Evolutionary conservation across 2,797 vertebrate genomes (phyloP), one percentile per base, ranked within the genome.

Genomic region (Enteromius viviparus): DNA sequence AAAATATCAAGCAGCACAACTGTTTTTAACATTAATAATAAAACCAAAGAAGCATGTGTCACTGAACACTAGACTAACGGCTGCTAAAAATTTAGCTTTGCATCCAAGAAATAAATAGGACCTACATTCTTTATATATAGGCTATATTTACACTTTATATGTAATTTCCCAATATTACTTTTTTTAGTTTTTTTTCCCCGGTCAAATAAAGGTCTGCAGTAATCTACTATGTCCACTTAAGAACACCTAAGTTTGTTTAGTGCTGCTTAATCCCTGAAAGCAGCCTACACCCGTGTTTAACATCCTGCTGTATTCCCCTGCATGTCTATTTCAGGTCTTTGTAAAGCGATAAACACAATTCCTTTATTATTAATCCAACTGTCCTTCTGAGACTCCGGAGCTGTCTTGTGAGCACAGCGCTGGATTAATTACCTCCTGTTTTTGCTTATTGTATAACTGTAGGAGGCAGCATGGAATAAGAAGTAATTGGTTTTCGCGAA

Each of bases 341-440:
- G 32, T 69, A 70, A 80, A 45, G 49, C 37, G 12, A 76, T 49
- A 64, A 70, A 47, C 42, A 21, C n/a, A 55, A 70, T 77, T 64
- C 37, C n/a, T 65, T 42, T 69, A 81, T 85, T 81, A 65, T 45
- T 51, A 71, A 51, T 81, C 65, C 34, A 62, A 23, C 32, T 77
- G 68, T 78, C 26, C 74, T 81, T 72, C 32, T 60, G 55, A 64
- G n/a, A 47, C 9, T 1, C 10, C 0, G 8, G 8, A 26, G 11
- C 17, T 64, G 72, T 77, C 21, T 77, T 75, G 23, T 47, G 47
- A 84, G 55, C 47, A 84, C 53, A 51, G 58, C 47, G 70, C n/a
- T 81, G 66, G 86, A 80, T 84, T 89, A 88, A 88, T 86, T 87
- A 65, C 76, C 49, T 71, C 74, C 53, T 55, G 69, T 68, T 87